Evolutionary conservation across 2,113 vertebrate genomes (phyloP), one percentile per base, ranked within the genome.

Genomic region (Stomatorhinus ivindoensis): DNA sequence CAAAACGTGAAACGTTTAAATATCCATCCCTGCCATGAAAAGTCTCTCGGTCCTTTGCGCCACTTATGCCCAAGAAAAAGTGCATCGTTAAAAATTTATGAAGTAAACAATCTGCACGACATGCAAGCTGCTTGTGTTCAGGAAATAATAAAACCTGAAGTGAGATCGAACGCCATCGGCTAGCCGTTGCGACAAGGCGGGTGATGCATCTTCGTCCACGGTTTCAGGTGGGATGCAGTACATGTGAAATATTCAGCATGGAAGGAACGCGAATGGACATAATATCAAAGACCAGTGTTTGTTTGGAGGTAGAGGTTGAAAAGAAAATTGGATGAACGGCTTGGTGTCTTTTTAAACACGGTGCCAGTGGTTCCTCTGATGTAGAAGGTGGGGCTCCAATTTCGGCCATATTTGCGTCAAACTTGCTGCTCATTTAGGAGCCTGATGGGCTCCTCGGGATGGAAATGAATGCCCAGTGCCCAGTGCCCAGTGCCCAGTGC

Each of bases 21-120:
- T 3, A 86, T 85, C 83, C 21, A 46, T 46, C 53, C 53, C 53
- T 65, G 51, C 15, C 19, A 31, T 61, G 39, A 61, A 46, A 61
- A 9, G 42, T 55, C 85, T 51, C 85, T 31, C 21, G 9, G 83
- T 86, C 47, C 50, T 35, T 55, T 65, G 35, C 31, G 8, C 21
- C 53, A 58, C 86, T 87, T 58, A 58, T 61, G 53, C 86, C 39
- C 17, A 39, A 87, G 15, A 87, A 42, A 87, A 53, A 80, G 73
- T 80, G 55, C 2, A 4, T 53, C 4, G 48, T 65, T 61, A 65
- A 87, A 19, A 87, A 87, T 65, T 61, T 44, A 58, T 61, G 35
- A 58, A 65, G 19, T 61, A 61, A 61, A 65, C 87, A 65, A 87
- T 87, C 48, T 19, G 17, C 13, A 15, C 13, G 4, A 48, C 1